A percentile compares a stretch with the other conserved stretches of the same genome.
phyloP scores from a whole-genome alignment of 1,140 invertebrate species.

The Leguminivora glycinivorella region DNA sequence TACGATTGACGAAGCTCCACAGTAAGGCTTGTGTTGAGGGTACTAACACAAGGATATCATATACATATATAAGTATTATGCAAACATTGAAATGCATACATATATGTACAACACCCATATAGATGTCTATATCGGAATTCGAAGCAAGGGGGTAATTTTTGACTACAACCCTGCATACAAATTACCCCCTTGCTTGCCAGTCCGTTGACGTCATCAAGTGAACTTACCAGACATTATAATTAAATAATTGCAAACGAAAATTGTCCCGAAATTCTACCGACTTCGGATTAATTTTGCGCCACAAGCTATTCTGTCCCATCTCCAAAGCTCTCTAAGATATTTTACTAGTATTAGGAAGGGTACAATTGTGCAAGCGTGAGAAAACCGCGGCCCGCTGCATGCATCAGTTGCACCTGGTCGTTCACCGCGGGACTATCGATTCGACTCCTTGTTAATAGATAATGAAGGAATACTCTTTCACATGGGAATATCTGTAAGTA shows the following conservation, averaged over 20 bases:
- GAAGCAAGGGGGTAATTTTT: too few species aligned
- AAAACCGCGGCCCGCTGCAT: constrained; percentile 30
- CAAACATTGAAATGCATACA: too few species aligned
- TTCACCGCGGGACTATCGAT: constrained; percentile 36
- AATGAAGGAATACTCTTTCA: constrained; percentile 30
- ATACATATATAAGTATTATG: too few species aligned
- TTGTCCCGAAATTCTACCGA: background rate
- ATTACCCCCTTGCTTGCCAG: too few species aligned
- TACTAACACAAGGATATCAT: too few species aligned
- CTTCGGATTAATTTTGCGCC: background rate
- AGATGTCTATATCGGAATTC: too few species aligned
- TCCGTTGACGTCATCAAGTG: too few species aligned
- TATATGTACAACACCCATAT: too few species aligned
- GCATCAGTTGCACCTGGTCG: constrained; percentile 32
- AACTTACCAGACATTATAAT: too few species aligned
- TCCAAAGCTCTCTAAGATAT: background rate
- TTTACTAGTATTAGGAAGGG: background rate
- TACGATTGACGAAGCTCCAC: too few species aligned
- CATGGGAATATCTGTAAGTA: background rate
- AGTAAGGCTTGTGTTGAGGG: too few species aligned
- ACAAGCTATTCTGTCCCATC: background rate
- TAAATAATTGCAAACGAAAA: background rate
- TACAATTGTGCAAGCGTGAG: constrained; percentile 33
- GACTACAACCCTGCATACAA: too few species aligned
- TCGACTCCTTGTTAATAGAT: constrained; percentile 38